These are phyloP conservation scores for Nebria ingens DNA, from an alignment of 1,140 invertebrate species.

Conservation along the genomic window DNA sequence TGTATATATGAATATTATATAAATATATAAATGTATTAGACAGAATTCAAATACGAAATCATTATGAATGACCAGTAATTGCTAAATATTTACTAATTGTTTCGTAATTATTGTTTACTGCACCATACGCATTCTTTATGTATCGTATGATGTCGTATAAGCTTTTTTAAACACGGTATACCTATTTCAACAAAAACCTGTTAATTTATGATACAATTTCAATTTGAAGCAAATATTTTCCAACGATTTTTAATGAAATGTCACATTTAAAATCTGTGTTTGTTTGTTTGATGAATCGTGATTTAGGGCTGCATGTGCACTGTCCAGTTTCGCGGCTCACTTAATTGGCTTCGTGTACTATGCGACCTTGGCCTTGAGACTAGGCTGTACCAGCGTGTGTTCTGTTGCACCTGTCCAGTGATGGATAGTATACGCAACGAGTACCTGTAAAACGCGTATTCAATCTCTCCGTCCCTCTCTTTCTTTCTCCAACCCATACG, in stretches of 20 bases:
- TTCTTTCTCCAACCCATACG: neutral
- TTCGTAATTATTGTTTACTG: neutral
- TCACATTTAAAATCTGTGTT: no score
- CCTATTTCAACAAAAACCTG: no score
- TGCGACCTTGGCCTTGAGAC: conserved; percentile 17
- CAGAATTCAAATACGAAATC: neutral
- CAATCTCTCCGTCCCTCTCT: neutral
- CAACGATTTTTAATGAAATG: no score
- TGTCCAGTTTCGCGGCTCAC: no score
- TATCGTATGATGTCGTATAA: neutral
- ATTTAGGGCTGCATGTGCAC: no score
- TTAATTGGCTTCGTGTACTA: neutral
- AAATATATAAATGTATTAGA: neutral
- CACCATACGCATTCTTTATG: neutral
- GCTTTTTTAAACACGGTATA: no score
- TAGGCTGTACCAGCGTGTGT: conserved; percentile 19
- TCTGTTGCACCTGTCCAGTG: conserved; percentile 19
- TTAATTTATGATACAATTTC: no score
- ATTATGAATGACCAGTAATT: neutral
- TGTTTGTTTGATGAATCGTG: no score
- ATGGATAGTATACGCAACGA: neutral
- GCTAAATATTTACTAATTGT: neutral
- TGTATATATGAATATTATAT: no score
- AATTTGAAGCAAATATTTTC: no score
- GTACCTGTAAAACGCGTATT: neutral